Base-by-base conservation (phyloP, 2,797 vertebrate species). In the Protonibea diacanthus region DNA sequence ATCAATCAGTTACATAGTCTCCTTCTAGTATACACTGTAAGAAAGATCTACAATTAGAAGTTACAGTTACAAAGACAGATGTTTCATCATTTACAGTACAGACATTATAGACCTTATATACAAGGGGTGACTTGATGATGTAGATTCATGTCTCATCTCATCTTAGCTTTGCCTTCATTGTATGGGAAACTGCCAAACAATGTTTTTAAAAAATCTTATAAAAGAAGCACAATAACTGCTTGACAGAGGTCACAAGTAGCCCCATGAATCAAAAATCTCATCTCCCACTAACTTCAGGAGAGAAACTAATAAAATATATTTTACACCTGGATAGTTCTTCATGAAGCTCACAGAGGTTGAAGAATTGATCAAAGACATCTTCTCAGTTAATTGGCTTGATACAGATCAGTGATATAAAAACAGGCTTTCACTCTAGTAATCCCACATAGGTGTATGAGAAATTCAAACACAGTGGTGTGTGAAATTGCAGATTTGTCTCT, bases 241-340 rank as follows among this genome's bases (percentile, higher is more conserved):
- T 27, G 14, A 64, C 58, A 45, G 56, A 70, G 61, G 17, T 47
- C 17, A 53, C 27, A n/a, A 38, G 27, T 58, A 60, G 2, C 33
- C 7, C 48, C 11, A 7, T 59, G 17, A 75, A 29, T 64, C 14
- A 61, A 74, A 68, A n/a, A 42, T 70, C 57, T 44, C 53, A 52
- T 62, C 21, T 74, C 61, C 49, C 38, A 65, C 27, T 63, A 15
- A 44, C 23, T 65, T 63, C 17, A 40, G 59, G 6, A 84, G 18
- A 72, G 27, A 74, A 58, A 48, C 5, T 20, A 59, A 60, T 48
- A 47, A 66, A 76, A 81, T 49, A 71, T 47, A 64, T 20, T 74
- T 23, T 58, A 62, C 33, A 76, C 27, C 57, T 51, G 14, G 60
- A 56, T 63, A 13, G 18, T 62, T 61, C 64, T 65, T 72, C 47